Percentiles rank a stretch among this genome's conserved stretches.
These are phyloP conservation scores for Arnoldichthys spilopterus DNA, from an alignment of 2,797 vertebrate genomes.

Conservation along the genomic window DNA sequence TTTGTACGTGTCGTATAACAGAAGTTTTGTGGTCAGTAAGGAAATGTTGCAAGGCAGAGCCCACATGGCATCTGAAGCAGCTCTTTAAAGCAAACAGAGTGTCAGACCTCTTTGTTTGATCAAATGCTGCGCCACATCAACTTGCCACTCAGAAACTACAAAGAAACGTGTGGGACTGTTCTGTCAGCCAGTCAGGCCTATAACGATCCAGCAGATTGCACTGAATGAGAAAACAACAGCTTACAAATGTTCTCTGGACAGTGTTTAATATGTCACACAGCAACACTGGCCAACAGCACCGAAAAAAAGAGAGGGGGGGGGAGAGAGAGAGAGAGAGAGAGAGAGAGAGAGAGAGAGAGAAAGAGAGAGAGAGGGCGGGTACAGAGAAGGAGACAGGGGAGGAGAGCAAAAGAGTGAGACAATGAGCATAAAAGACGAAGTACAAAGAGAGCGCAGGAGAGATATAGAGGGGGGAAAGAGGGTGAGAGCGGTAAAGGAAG, in stretches of 20 bases:
- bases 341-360: too few relatives aligned
- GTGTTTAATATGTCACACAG: background rate
- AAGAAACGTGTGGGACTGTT: background rate
- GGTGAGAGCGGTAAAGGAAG: too few relatives aligned
- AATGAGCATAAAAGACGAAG: background rate
- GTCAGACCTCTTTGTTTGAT: background rate
- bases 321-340: background rate
- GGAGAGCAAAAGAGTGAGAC: background rate
- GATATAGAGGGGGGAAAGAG: background rate
- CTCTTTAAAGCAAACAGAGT: slow-evolving; percentile 1
- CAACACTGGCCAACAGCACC: background rate
- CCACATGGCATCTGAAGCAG: background rate
- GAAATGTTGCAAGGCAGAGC: background rate
- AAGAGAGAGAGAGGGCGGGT: too few relatives aligned
- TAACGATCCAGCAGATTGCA: background rate
- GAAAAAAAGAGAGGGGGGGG: background rate
- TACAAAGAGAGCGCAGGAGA: background rate
- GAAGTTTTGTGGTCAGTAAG: slow-evolving; percentile 25
- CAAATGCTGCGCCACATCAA: background rate
- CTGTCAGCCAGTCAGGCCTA: background rate
- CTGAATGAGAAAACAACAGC: slow-evolving; percentile 7
- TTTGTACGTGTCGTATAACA: slow-evolving; percentile 18
- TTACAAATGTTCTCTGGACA: slow-evolving; percentile 6
- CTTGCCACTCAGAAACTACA: background rate
- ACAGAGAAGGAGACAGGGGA: background rate